phyloP scores from a whole-genome alignment of 2,797 vertebrate genomes.

The Argentina silus region DNA sequence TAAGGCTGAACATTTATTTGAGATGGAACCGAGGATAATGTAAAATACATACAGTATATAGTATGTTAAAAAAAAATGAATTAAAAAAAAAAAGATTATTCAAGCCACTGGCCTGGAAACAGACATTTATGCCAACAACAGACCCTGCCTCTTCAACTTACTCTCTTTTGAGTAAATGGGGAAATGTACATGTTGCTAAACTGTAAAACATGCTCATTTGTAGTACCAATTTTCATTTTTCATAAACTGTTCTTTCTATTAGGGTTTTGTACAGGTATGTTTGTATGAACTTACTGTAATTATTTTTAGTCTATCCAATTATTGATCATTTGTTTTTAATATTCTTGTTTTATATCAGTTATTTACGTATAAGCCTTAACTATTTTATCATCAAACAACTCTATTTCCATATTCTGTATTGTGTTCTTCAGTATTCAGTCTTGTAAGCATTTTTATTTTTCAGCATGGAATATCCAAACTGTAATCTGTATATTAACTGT shows the following conservation, averaged over 20 bases:
- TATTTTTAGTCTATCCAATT: constrained; percentile 75
- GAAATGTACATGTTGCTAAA: constrained; percentile 81
- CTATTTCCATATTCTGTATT: constrained; percentile 78
- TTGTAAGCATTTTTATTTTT: constrained; percentile 83
- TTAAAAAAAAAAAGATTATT: constrained; percentile 60
- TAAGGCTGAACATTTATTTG: constrained; percentile 56
- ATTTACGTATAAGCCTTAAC: constrained; percentile 96
- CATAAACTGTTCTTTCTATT: constrained; percentile 73
- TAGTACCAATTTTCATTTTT: constrained; percentile 77
- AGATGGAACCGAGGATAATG: constrained; percentile 73
- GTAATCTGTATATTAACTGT: constrained; percentile 91
- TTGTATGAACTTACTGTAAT: constrained; percentile 79
- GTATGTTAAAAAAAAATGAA: constrained; percentile 70
- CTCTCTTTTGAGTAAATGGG: constrained; percentile 71
- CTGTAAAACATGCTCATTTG: constrained; percentile 80
- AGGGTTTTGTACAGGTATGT: constrained; percentile 74
- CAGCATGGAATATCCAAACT: constrained; percentile 94
- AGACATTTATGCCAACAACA: constrained; percentile 78
- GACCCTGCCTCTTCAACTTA: constrained; percentile 77
- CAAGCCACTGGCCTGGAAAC: constrained; percentile 74
- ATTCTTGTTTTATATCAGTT: constrained; percentile 88
- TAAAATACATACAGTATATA: constrained; percentile 78
- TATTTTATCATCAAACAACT: constrained; percentile 83
- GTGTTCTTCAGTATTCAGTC: constrained; percentile 92
- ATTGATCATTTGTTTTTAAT: constrained; percentile 80